Conservation (phyloP, 2,797 vertebrate species). For the Pitangus sulphuratus region DNA sequence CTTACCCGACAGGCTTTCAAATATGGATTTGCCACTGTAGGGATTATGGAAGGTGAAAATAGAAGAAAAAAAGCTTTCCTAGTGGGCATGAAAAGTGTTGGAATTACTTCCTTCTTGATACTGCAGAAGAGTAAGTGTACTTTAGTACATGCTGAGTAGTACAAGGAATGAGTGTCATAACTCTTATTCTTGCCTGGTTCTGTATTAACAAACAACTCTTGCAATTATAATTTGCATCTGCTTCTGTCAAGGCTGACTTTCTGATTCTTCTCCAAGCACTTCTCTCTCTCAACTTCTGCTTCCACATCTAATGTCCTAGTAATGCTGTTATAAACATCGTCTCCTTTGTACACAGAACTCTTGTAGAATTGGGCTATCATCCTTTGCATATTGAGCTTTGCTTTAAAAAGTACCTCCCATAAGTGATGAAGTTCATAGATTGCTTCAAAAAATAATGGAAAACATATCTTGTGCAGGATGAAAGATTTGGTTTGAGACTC, state of each 20-base stretch:
- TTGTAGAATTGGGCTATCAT: not conserved
- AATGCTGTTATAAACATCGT: not conserved
- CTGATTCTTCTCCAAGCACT: not conserved
- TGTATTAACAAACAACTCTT: not conserved
- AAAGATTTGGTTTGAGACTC: not conserved
- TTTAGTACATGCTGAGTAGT: not conserved
- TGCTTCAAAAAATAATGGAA: not conserved
- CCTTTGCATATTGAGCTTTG: not conserved
- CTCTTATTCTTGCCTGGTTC: not conserved
- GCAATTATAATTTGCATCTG: not conserved
- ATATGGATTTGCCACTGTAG: not conserved
- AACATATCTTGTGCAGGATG: not conserved
- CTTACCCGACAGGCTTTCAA: not conserved
- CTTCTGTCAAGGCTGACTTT: not conserved
- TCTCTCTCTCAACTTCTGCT: not conserved
- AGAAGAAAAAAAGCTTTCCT: not conserved
- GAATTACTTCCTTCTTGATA: not conserved
- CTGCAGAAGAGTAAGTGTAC: not conserved
- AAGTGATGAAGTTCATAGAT: not conserved
- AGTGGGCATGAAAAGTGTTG: fast-evolving
- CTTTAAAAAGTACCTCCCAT: not conserved
- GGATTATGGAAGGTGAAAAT: not conserved
- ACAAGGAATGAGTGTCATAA: not conserved
- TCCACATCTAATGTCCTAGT: not conserved
- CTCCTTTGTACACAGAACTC: not conserved